A percentile compares a stretch with the other conserved stretches of the same genome.
phyloP scores from a whole-genome alignment of 2,888 invertebrate species.

The Drosophila meridiana region DNA sequence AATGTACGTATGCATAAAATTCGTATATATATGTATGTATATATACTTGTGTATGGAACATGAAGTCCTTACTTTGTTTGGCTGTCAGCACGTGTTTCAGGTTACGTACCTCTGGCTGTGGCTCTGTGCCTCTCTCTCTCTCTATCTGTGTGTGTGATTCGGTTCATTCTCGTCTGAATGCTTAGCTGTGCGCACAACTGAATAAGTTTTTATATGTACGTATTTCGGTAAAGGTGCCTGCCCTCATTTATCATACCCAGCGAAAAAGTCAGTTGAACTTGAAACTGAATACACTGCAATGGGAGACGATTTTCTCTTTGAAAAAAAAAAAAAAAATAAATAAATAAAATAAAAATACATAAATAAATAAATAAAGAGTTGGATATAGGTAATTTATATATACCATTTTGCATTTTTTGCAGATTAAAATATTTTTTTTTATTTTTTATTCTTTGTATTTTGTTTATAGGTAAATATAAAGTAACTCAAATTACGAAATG shows the following conservation, averaged over 20 bases:
- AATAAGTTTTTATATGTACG: constrained; percentile 4
- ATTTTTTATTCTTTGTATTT: neutral
- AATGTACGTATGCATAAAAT: constrained; percentile 13
- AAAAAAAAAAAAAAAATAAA: neutral
- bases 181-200: constrained; percentile 13
- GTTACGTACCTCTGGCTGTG: constrained; percentile 28
- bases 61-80: constrained; percentile 56
- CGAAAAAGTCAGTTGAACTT: constrained; percentile 15
- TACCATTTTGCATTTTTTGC: no score
- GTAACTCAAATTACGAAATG: neutral
- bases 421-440: neutral
- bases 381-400: no score
- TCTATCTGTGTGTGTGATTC: no score
- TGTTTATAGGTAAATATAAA: neutral
- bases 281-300: constrained; percentile 9
- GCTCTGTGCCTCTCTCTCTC: neutral
- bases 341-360: neutral
- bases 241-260: constrained; percentile 20
- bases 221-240: constrained; percentile 10
- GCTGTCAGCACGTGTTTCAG: constrained; percentile 66
- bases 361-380: no score
- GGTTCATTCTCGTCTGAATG: constrained; percentile 1
- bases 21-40: neutral
- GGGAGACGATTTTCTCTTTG: neutral
- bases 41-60: constrained; percentile 12